Evolutionary conservation across 2,113 vertebrate genomes (phyloP).

Genomic region (Lanius collurio): DNA sequence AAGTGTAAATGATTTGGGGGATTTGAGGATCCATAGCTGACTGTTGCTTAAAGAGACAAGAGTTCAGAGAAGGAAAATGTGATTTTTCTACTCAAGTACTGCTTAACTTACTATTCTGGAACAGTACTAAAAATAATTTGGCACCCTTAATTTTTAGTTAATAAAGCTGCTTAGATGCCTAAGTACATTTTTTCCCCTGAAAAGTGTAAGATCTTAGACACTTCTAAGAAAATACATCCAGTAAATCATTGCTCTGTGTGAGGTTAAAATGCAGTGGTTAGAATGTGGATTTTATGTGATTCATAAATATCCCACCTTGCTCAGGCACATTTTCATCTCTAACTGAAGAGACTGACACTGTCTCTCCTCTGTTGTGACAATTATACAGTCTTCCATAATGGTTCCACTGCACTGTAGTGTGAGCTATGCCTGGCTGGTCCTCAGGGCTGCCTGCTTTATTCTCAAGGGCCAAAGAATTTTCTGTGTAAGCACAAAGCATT

Average conservation of each 20-base stretch:
- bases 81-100: neutral
- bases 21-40: neutral
- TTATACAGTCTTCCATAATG: neutral
- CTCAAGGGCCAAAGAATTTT: neutral
- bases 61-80: neutral
- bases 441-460: neutral
- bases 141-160: neutral
- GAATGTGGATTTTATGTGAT: neutral
- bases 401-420: neutral
- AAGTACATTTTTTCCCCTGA: neutral
- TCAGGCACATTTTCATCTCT: rapidly evolving
- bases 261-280: neutral
- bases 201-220: neutral
- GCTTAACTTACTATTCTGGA: neutral
- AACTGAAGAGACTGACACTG: neutral
- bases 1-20: neutral
- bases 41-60: neutral
- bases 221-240: neutral
- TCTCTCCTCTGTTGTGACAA: neutral
- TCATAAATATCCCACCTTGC: neutral
- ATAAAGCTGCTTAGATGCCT: neutral
- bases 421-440: neutral
- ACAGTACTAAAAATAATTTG: neutral
- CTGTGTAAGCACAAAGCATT: neutral
- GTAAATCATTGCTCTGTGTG: neutral